Percentiles rank a stretch among this genome's conserved stretches.
Conservation (phyloP, 2,888 invertebrate genomes). For the Halictus quadricinctus region DNA sequence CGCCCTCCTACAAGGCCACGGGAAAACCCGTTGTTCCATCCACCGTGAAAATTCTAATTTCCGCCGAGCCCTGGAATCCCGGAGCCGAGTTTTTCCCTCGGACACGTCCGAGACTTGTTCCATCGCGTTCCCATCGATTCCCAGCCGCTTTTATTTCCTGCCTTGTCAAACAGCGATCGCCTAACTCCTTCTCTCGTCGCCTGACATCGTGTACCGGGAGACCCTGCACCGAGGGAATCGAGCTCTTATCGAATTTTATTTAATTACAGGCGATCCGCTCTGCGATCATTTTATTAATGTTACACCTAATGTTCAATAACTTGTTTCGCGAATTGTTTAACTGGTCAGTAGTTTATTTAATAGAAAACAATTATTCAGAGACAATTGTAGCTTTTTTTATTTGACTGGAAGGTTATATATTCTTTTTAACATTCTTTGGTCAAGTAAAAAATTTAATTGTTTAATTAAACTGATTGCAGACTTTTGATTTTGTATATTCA, state of each 20-base stretch:
- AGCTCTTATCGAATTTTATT: background rate
- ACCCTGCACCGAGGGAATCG: background rate
- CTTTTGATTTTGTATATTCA: too few species aligned
- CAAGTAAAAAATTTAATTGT: too few species aligned
- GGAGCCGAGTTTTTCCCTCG: conserved; percentile 6
- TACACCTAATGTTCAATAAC: background rate
- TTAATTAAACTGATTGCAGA: too few species aligned
- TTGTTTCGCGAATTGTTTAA: too few species aligned
- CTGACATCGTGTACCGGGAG: background rate
- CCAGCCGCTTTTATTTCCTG: conserved; percentile 23
- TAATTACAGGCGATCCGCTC: background rate
- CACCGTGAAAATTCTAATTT: conserved; percentile 60
- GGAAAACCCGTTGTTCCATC: conserved; percentile 25
- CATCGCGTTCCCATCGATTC: conserved; percentile 1
- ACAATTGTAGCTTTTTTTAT: too few species aligned
- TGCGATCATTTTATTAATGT: background rate
- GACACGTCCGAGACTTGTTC: conserved; percentile 21
- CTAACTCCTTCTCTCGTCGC: background rate
- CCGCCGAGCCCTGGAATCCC: conserved; percentile 35
- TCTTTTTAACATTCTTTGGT: too few species aligned
- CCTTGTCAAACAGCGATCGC: background rate
- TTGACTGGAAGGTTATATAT: too few species aligned
- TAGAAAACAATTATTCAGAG: too few species aligned
- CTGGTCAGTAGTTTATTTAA: too few species aligned
- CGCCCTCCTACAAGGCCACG: conserved; percentile 3